phyloP scores from a whole-genome alignment of 2,113 vertebrate genomes.

The Ciconia boyciana region DNA sequence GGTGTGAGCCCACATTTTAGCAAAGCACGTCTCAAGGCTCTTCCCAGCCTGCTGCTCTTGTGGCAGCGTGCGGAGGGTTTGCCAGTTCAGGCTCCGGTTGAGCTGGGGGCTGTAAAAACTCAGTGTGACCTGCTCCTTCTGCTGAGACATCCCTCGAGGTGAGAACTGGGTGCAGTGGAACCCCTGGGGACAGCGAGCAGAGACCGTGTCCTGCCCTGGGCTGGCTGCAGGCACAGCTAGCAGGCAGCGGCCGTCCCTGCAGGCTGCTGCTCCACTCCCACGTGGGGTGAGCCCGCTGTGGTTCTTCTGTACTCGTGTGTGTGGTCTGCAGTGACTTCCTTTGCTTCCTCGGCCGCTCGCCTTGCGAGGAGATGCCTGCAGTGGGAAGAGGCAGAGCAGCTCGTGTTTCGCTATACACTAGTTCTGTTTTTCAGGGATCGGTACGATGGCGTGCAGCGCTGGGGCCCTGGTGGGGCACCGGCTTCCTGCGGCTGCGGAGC shows the following conservation, averaged over 20 bases:
- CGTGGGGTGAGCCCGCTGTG: fast-evolving
- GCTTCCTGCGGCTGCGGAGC: background rate
- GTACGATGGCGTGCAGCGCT: fast-evolving
- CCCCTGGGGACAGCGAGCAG: fast-evolving
- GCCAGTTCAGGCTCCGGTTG: background rate
- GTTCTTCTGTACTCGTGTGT: fast-evolving
- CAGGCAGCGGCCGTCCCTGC: background rate
- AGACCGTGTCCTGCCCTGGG: background rate
- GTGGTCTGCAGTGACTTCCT: background rate
- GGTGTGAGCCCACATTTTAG: fast-evolving
- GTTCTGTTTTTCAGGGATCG: background rate
- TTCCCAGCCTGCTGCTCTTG: fast-evolving
- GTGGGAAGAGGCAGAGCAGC: background rate
- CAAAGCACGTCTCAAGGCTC: fast-evolving
- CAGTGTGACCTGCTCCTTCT: background rate
- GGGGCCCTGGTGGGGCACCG: background rate
- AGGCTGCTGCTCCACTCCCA: background rate
- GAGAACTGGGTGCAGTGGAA: background rate
- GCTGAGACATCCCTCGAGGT: background rate
- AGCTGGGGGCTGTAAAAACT: background rate
- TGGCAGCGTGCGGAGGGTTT: fast-evolving
- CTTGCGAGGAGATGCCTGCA: fast-evolving
- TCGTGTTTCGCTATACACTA: fast-evolving
- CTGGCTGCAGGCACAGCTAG: background rate
- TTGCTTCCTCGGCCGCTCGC: fast-evolving